These are phyloP conservation scores for Polypedilum pembai DNA, from an alignment of 1,140 invertebrate genomes.

Conservation along the genomic window DNA sequence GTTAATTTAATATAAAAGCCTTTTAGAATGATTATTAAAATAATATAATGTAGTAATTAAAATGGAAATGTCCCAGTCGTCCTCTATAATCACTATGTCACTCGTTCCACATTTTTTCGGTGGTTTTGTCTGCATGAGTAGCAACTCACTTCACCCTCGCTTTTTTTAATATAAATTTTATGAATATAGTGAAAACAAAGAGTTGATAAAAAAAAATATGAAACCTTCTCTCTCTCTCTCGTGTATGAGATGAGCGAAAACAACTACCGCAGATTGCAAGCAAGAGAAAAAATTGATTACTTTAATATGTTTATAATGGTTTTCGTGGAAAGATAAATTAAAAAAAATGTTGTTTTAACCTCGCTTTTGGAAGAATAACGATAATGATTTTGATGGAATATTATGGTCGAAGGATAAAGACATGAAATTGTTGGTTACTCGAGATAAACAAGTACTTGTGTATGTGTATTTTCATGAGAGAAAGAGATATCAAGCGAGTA, in stretches of 20 bases:
- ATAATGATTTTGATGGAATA: slow-evolving; percentile 9
- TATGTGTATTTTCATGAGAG: not conserved
- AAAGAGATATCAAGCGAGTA: not conserved
- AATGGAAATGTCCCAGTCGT: slow-evolving; percentile 3
- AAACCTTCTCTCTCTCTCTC: too few relatives aligned
- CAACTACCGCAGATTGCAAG: not conserved
- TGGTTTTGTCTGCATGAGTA: too few relatives aligned
- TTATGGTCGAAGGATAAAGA: not conserved
- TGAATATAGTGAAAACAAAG: too few relatives aligned
- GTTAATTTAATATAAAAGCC: slow-evolving; percentile 22
- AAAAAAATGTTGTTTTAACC: not conserved
- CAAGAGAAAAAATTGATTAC: not conserved
- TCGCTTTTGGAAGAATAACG: not conserved
- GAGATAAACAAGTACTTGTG: slow-evolving; percentile 1
- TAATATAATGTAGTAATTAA: slow-evolving; percentile 20
- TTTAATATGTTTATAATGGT: slow-evolving; percentile 16
- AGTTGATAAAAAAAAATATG: too few relatives aligned
- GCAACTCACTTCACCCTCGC: too few relatives aligned
- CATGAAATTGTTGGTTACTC: not conserved
- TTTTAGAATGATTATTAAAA: not conserved
- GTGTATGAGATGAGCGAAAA: too few relatives aligned
- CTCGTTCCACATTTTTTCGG: not conserved
- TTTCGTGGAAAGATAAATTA: not conserved
- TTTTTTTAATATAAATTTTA: too few relatives aligned
- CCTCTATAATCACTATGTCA: not conserved